phyloP scores from a whole-genome alignment of 2,113 vertebrate genomes.

The Bucco capensis region DNA sequence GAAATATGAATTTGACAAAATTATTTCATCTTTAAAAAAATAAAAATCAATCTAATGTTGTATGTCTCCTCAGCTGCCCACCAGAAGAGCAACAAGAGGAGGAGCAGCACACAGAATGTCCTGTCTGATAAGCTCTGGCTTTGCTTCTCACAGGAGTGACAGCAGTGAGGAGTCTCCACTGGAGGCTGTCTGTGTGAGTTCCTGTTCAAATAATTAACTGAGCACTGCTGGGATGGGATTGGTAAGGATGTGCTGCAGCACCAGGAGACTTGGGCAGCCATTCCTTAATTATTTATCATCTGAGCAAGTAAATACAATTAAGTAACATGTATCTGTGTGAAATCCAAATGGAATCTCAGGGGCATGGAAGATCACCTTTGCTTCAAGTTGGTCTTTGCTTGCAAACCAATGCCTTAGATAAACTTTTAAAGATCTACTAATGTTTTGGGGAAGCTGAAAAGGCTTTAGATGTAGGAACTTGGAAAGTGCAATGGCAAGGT shows the following conservation, averaged over 20 bases:
- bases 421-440: neutral
- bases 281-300: conserved; percentile 39
- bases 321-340: neutral
- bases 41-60: too few species aligned
- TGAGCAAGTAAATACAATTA: conserved; percentile 45
- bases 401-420: neutral
- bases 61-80: neutral
- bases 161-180: neutral
- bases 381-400: neutral
- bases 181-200: conserved; percentile 4
- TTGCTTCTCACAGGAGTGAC: neutral
- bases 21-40: too few species aligned
- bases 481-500: neutral
- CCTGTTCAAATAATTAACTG: conserved; percentile 31
- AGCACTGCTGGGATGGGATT: neutral
- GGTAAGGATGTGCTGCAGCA: conserved; percentile 7
- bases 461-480: neutral
- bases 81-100: neutral
- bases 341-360: conserved; percentile 12
- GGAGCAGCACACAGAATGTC: neutral
- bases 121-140: neutral
- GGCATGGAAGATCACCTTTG: neutral
- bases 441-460: neutral
- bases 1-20: too few species aligned
- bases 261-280: neutral